Percentiles rank a stretch among this genome's conserved stretches.
These are phyloP conservation scores for Virgularia gustaviana DNA, from an alignment of 92 coral and sea anemone species.

Conservation along the genomic window DNA sequence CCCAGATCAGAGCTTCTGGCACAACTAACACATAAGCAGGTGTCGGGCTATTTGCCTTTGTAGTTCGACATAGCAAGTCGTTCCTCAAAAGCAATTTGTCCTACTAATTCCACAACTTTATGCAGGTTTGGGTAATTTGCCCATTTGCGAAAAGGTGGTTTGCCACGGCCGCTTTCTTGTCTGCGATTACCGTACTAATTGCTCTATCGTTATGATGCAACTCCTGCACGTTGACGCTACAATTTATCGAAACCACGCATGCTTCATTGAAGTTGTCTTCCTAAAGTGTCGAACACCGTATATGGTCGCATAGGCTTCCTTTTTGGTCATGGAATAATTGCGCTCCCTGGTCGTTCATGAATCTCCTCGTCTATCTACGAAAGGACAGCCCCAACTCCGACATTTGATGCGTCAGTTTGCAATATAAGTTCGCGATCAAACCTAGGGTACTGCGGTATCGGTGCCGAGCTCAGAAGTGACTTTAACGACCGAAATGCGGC, in stretches of 20 bases:
- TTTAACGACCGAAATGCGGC: constrained; percentile 32
- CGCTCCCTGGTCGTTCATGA: background rate
- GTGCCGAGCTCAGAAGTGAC: constrained; percentile 13
- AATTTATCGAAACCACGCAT: background rate
- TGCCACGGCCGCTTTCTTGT: background rate
- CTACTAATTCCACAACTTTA: constrained; percentile 2
- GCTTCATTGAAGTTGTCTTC: too few relatives aligned
- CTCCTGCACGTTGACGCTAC: background rate
- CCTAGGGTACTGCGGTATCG: constrained; percentile 19
- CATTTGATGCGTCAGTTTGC: constrained; percentile 44
- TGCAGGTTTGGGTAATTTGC: constrained; percentile 1
- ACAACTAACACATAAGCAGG: constrained; percentile 25
- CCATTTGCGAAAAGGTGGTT: constrained; percentile 2
- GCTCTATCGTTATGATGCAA: background rate
- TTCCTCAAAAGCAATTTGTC: constrained; percentile 3
- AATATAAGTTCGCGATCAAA: constrained; percentile 30
- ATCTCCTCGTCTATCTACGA: constrained; percentile 33
- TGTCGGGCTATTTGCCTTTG: background rate
- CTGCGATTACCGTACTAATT: background rate
- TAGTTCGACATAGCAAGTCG: background rate
- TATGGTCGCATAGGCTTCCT: background rate
- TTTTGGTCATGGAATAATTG: background rate
- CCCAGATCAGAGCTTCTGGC: constrained; percentile 1
- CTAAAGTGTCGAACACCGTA: constrained; percentile 39
- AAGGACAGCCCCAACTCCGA: constrained; percentile 35